Conservation (phyloP, 2,888 invertebrate genomes). For the Omphaloscelis lunosa region DNA sequence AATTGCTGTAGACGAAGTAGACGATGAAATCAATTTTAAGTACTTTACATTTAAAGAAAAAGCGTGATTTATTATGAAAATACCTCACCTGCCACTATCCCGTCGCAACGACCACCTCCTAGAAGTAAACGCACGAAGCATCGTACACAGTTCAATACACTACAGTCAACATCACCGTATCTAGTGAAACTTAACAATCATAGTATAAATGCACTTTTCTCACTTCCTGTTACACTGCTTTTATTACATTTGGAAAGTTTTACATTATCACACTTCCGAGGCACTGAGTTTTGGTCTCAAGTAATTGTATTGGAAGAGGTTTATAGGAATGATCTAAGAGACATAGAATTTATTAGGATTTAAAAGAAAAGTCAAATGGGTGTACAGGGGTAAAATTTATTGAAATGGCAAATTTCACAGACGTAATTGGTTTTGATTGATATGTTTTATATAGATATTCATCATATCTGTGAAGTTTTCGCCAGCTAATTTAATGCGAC, state of each 20-base stretch:
- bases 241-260: conserved; percentile 26
- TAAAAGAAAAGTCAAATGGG: not conserved
- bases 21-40: not conserved
- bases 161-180: conserved; percentile 61
- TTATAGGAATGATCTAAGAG: conserved; percentile 34
- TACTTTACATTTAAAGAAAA: not conserved
- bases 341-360: not conserved
- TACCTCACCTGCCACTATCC: conserved; percentile 87
- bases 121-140: conserved; percentile 87
- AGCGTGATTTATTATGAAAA: conserved; percentile 5
- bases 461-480: not conserved
- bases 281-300: conserved; percentile 52
- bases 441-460: not conserved
- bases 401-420: not conserved
- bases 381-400: not conserved
- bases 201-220: conserved; percentile 62
- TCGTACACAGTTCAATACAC: conserved; percentile 73
- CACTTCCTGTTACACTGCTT: conserved; percentile 53
- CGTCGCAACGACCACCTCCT: conserved; percentile 88
- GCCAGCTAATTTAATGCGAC: not conserved
- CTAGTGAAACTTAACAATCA: conserved; percentile 52
- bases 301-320: conserved; percentile 10
- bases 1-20: not conserved
- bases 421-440: not conserved
- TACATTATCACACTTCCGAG: conserved; percentile 63